Conservation (phyloP, 1,140 invertebrate genomes). For the Philopotamus ludificatus region DNA sequence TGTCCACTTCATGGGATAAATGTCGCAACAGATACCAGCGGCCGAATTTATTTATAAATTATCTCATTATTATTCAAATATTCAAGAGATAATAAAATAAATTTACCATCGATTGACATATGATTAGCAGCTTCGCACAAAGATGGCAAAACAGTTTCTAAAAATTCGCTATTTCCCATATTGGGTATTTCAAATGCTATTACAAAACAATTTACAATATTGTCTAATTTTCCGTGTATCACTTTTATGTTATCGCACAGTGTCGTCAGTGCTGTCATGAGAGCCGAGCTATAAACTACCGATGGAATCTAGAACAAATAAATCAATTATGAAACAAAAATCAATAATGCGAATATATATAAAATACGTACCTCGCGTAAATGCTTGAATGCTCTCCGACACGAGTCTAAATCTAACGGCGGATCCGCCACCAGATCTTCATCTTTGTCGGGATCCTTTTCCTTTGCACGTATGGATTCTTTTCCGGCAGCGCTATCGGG, state of each 20-base stretch:
- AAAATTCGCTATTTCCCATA: slow-evolving; percentile 72
- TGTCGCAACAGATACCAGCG: no score
- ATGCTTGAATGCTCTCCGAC: slow-evolving; percentile 52
- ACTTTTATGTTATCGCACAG: slow-evolving; percentile 67
- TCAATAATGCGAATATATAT: neutral
- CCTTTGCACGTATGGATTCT: slow-evolving; percentile 52
- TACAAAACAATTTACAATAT: slow-evolving; percentile 74
- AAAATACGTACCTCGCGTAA: slow-evolving; percentile 48
- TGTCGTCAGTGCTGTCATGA: slow-evolving; percentile 76
- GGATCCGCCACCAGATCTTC: slow-evolving; percentile 63
- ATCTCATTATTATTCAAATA: no score
- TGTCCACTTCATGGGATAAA: no score
- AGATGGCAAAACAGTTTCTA: slow-evolving; percentile 78
- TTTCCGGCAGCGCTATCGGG: slow-evolving; percentile 31
- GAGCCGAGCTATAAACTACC: slow-evolving; percentile 59
- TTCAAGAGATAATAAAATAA: neutral
- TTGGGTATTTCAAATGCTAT: slow-evolving; percentile 88
- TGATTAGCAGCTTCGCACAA: slow-evolving; percentile 76
- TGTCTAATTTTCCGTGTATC: slow-evolving; percentile 51
- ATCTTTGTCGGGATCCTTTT: slow-evolving; percentile 82
- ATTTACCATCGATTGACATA: slow-evolving; percentile 62
- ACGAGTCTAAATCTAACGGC: slow-evolving; percentile 50
- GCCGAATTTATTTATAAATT: no score
- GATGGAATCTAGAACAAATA: slow-evolving; percentile 50
- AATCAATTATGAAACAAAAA: neutral